Evolutionary conservation across 2,888 invertebrate genomes (phyloP).

Genomic region (Yponomeuta cagnagella): DNA sequence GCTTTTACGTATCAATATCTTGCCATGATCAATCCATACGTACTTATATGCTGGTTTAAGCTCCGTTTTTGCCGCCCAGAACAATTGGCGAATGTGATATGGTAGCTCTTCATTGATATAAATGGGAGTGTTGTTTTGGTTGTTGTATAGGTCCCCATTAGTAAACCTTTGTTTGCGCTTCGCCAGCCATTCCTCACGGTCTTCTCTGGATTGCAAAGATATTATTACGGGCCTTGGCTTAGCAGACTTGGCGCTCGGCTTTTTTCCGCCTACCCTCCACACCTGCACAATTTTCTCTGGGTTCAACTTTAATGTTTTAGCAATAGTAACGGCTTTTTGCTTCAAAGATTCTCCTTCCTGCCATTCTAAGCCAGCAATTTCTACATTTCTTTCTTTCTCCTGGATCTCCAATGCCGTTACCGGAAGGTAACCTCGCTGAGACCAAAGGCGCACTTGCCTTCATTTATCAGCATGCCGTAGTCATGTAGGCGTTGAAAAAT

Average conservation of each 20-base stretch:
- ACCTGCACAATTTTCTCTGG: conserved; percentile 19
- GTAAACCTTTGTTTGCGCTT: conserved; percentile 14
- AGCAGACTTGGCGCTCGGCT: conserved; percentile 10
- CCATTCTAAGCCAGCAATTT: conserved; percentile 11
- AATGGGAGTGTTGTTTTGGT: conserved; percentile 22
- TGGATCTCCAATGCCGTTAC: too few species aligned
- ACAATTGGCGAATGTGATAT: conserved; percentile 12
- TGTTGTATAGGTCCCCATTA: conserved; percentile 14
- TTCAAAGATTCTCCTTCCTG: conserved; percentile 9
- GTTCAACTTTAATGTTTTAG: conserved; percentile 14
- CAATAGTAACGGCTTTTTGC: background rate
- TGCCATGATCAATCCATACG: conserved; percentile 13
- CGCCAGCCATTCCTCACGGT: conserved; percentile 16
- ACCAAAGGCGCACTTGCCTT: too few species aligned
- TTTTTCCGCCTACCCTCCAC: conserved; percentile 21
- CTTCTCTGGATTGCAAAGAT: conserved; percentile 17
- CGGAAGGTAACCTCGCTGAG: background rate
- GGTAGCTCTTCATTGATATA: conserved; percentile 13
- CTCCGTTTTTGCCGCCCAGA: conserved; percentile 14
- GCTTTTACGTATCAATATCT: conserved; percentile 14
- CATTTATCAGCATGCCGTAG: too few species aligned
- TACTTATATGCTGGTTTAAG: conserved; percentile 12
- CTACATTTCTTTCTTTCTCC: conserved; percentile 13
- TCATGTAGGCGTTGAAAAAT: too few species aligned
- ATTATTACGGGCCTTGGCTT: conserved; percentile 14